Evolutionary conservation across 2,888 invertebrate genomes (phyloP), one percentile per base, ranked within the genome.

Genomic region (Temnothorax unifasciatus): DNA sequence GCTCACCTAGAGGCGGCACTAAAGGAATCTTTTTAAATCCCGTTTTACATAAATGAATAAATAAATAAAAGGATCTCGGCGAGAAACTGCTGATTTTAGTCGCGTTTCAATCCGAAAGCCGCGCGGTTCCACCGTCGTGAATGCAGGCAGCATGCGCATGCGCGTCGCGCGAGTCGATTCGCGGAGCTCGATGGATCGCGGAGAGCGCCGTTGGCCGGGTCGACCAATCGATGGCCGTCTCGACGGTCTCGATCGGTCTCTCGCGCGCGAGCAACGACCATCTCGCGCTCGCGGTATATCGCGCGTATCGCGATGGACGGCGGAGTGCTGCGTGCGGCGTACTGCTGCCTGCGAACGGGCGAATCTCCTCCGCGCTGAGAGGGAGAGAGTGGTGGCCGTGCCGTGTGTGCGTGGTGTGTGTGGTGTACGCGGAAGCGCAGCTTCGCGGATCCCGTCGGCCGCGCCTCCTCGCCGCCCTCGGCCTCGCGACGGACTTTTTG

Each of bases 291-390:
- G 86, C 18, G 29, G 13, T 41, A 11, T 47, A 63, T 73, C 71
- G 68, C 71, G 81, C 34, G 68, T 83, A 84, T 85, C 88, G 89
- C 90, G 89, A 93, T 92, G 93, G 92, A 93, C 93, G 94, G 93
- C 92, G 92, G 93, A 92, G 79, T 81, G 79, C 59, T 81, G 79
- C 89, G 93, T 93, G 93, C 93, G 88, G 92, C 91, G 91, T 89
- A 90, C 89, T 91, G 90, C 91, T 91, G 90, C 87, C 88, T 89
- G 88, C 89, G 89, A 87, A 85, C 81, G 89, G 87, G 81, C 76
- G 86, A 88, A 83, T 88, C 91, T 90, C 87, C 91, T 90, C 87
- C 89, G 88, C 85, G 89, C 85, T 88, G 89, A 91, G 86, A 86
- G 79, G 59, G 79, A 81, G 79, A 73, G 57, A 74, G 73, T 59